These are phyloP conservation scores for Heliothis subflexa DNA, from an alignment of 1,140 invertebrate genomes.

Conservation along the genomic window DNA sequence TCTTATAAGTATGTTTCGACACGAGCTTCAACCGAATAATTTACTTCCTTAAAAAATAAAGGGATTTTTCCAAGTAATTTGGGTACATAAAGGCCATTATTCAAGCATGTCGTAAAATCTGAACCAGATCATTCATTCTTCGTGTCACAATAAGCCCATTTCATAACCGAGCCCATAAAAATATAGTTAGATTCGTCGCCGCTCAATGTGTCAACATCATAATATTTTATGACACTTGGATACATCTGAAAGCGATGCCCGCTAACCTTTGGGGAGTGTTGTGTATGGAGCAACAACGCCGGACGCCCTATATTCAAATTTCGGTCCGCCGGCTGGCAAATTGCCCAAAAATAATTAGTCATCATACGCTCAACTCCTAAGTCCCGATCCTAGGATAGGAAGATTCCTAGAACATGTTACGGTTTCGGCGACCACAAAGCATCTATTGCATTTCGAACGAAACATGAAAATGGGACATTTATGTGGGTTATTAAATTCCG, in stretches of 20 bases:
- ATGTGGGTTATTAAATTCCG: conserved; percentile 27
- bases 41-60: background rate
- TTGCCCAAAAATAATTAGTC: conserved; percentile 82
- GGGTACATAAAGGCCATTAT: background rate
- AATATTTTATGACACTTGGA: conserved; percentile 37
- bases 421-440: conserved; percentile 47
- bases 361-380: conserved; percentile 61
- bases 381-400: conserved; percentile 68
- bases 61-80: background rate
- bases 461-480: conserved; percentile 41
- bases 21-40: background rate
- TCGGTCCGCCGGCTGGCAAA: conserved; percentile 72
- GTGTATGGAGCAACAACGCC: conserved; percentile 50
- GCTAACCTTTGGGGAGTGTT: conserved; percentile 57
- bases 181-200: conserved; percentile 6
- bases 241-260: conserved; percentile 35
- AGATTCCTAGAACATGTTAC: conserved; percentile 63
- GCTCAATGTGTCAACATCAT: conserved; percentile 29
- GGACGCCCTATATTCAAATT: conserved; percentile 72
- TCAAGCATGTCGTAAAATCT: conserved; percentile 6
- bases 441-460: conserved; percentile 35
- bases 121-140: conserved; percentile 26
- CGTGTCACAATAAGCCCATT: conserved; percentile 23
- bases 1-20: conserved; percentile 3
- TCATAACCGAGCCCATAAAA: conserved; percentile 28